These are phyloP conservation scores for Nycticebus coucang DNA, from an alignment of 2,113 vertebrate genomes.

Conservation along the genomic window DNA sequence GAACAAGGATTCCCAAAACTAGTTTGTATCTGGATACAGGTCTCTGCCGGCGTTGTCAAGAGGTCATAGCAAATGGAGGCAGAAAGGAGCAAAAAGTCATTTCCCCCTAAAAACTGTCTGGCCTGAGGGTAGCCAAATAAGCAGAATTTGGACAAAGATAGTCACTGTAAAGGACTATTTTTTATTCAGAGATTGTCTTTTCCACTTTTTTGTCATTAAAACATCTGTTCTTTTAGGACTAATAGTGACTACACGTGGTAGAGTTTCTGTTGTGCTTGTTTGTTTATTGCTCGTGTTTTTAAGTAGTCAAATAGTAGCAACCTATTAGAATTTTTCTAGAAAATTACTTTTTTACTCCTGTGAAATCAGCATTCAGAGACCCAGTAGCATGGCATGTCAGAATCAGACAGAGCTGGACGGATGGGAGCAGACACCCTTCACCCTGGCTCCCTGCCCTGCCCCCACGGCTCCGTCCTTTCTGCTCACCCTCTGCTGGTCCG, in stretches of 20 bases:
- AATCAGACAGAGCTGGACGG: not conserved
- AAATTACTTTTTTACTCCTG: constrained; percentile 27
- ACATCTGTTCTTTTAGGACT: not conserved
- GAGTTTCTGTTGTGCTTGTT: not conserved
- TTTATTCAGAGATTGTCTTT: constrained; percentile 8
- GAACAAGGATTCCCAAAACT: not conserved
- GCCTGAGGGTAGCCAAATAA: too few species aligned
- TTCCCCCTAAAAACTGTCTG: not conserved
- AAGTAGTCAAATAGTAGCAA: not conserved
- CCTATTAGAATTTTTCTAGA: not conserved
- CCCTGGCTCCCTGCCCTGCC: not conserved
- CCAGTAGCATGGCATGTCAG: not conserved
- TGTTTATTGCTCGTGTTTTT: not conserved
- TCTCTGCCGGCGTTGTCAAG: not conserved
- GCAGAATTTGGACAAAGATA: too few species aligned
- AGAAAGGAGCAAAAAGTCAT: not conserved
- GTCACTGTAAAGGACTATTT: not conserved
- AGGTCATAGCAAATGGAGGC: not conserved
- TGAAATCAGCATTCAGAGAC: not conserved
- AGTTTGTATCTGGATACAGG: not conserved
- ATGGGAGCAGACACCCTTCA: not conserved
- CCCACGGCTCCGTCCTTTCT: not conserved
- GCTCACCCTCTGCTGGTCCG: not conserved
- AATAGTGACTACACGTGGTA: not conserved
- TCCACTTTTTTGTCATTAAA: not conserved